phyloP scores from a whole-genome alignment of 2,888 invertebrate species.

The Drosophila multiciliata region DNA sequence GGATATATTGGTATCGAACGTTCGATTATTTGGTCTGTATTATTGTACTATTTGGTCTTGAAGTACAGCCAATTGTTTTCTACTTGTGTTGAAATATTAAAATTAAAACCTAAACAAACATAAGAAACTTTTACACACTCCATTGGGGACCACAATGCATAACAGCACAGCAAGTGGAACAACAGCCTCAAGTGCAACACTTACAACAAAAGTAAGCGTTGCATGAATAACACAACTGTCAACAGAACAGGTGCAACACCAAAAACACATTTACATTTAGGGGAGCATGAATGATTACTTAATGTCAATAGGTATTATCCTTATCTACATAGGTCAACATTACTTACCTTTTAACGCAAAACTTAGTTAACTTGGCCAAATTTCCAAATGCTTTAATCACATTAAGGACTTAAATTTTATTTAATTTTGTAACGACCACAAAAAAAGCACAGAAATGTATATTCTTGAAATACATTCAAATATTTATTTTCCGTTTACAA shows the following conservation, averaged over 20 bases:
- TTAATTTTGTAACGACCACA: neutral
- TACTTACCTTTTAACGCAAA: neutral
- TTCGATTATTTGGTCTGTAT: neutral
- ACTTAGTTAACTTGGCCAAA: neutral
- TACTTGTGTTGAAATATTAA: neutral
- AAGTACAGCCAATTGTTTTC: neutral
- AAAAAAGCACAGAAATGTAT: neutral
- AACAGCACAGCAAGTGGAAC: neutral
- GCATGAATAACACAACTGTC: neutral
- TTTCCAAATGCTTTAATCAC: neutral
- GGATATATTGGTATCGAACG: neutral
- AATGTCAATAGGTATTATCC: neutral
- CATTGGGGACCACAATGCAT: neutral
- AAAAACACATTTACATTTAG: neutral
- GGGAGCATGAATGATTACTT: neutral
- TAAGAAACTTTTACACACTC: neutral
- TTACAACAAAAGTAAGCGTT: neutral
- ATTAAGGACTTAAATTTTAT: neutral
- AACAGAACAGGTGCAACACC: neutral
- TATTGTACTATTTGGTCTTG: neutral
- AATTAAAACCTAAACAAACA: neutral
- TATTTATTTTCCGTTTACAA: conserved; percentile 1
- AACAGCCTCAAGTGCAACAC: neutral
- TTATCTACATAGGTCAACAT: neutral
- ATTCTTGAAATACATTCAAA: conserved; percentile 6